Percentiles rank a stretch among this genome's conserved stretches.
Conservation (phyloP, 2,888 invertebrate genomes). For the Ariolimax columbianus region DNA sequence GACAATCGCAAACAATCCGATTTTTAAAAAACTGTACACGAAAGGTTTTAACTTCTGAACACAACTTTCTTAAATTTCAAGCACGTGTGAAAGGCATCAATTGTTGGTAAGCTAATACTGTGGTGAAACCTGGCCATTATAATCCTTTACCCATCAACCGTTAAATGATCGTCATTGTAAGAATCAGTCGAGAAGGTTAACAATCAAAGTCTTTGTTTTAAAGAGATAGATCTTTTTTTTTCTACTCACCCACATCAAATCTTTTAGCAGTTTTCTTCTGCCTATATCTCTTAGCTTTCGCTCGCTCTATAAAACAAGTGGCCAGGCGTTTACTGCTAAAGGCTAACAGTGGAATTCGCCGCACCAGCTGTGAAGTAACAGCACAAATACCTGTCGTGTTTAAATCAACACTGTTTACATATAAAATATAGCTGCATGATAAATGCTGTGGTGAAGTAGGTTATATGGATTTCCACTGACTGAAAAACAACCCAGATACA, state of each 20-base stretch:
- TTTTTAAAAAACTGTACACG: neutral
- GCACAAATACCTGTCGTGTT: neutral
- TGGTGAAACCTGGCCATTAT: slow-evolving; percentile 2
- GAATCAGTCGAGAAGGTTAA: neutral
- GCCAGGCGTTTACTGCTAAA: slow-evolving; percentile 35
- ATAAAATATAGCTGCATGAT: neutral
- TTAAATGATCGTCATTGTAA: neutral
- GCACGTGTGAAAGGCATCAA: neutral
- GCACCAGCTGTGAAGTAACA: slow-evolving; percentile 32
- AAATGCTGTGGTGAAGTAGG: neutral
- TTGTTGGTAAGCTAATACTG: neutral
- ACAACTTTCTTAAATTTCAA: neutral
- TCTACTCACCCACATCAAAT: slow-evolving; percentile 27
- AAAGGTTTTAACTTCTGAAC: neutral
- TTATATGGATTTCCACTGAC: neutral
- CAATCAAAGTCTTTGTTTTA: neutral
- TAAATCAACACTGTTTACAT: neutral
- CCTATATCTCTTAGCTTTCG: slow-evolving; percentile 42
- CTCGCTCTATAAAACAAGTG: slow-evolving; percentile 35
- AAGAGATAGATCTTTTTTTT: neutral
- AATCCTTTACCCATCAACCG: neutral
- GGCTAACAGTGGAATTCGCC: slow-evolving; percentile 31
- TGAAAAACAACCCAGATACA: no score
- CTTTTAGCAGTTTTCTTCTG: slow-evolving; percentile 13
- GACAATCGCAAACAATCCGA: slow-evolving; percentile 22